Evolutionary conservation across 2,888 invertebrate species (phyloP).

Genomic region (Colletes collaris): DNA sequence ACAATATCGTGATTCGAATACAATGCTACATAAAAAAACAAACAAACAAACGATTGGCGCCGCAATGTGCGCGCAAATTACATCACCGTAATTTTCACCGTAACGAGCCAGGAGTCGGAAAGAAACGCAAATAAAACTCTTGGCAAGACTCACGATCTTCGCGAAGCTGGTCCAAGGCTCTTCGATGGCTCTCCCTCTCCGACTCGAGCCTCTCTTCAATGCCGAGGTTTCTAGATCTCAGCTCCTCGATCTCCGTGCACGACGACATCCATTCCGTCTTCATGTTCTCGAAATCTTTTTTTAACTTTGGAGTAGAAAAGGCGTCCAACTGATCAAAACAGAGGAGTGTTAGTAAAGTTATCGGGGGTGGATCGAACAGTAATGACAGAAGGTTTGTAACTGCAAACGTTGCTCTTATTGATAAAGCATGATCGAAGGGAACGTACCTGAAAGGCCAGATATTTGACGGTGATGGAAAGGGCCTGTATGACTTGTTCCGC

Average conservation of each 20-base stretch:
- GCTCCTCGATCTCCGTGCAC: slow-evolving; percentile 83
- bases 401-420: no score
- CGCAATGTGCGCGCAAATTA: slow-evolving; percentile 1
- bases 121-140: slow-evolving; percentile 58
- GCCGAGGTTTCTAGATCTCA: slow-evolving; percentile 78
- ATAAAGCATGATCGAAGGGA: no score
- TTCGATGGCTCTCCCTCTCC: slow-evolving; percentile 80
- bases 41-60: not conserved
- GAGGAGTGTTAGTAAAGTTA: no score
- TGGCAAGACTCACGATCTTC: slow-evolving; percentile 75
- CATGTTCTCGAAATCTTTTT: slow-evolving; percentile 84
- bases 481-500: slow-evolving; percentile 91
- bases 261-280: slow-evolving; percentile 83
- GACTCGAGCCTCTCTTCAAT: slow-evolving; percentile 81
- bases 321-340: slow-evolving; percentile 84
- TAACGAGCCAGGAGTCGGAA: slow-evolving; percentile 48
- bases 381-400: no score
- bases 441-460: slow-evolving; percentile 87
- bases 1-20: no score
- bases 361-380: no score
- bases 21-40: not conserved
- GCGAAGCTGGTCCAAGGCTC: slow-evolving; percentile 74
- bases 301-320: slow-evolving; percentile 85
- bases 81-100: slow-evolving; percentile 27
- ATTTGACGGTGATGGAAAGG: slow-evolving; percentile 92